phyloP scores from a whole-genome alignment of 92 coral and sea anemone species.

The Hydrozoanthus gracilis region DNA sequence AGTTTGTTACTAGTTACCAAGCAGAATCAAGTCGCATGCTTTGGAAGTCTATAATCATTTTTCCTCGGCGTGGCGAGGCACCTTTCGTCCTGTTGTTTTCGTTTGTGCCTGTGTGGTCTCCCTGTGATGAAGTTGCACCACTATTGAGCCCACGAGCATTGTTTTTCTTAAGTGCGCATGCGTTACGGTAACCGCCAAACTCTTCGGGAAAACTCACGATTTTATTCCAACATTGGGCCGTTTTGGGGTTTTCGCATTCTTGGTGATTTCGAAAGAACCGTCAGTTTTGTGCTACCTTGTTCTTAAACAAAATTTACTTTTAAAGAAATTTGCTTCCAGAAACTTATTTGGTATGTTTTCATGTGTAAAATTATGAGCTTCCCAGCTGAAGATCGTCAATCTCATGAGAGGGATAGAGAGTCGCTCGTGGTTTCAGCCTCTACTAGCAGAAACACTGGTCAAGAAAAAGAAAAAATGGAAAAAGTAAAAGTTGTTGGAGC shows the following conservation, averaged over 20 bases:
- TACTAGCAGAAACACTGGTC: conserved; percentile 60
- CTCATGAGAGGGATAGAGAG: conserved; percentile 82
- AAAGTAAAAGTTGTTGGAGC: conserved; percentile 70
- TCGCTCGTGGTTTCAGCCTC: conserved; percentile 69
- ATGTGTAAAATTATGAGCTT: conserved; percentile 75
- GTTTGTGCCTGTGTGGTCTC: background rate
- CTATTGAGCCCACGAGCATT: conserved; percentile 37
- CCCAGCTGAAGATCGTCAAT: conserved; percentile 84
- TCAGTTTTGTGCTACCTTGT: background rate
- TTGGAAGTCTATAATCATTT: too few relatives aligned
- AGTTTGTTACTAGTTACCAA: too few relatives aligned
- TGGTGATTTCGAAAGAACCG: conserved; percentile 26
- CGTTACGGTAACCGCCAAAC: conserved; percentile 39
- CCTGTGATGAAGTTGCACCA: conserved; percentile 16
- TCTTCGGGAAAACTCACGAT: conserved; percentile 51
- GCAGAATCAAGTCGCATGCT: too few relatives aligned
- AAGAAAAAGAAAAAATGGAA: conserved; percentile 76
- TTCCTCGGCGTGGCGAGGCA: too few relatives aligned
- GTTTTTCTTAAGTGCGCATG: conserved; percentile 27
- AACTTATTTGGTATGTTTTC: conserved; percentile 12
- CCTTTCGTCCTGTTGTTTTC: too few relatives aligned
- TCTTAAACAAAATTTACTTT: background rate
- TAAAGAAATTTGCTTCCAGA: background rate
- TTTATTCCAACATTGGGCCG: conserved; percentile 21
- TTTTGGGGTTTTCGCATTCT: conserved; percentile 35